Evolutionary conservation across 2,113 vertebrate species (phyloP).

Genomic region (Mola mola): DNA sequence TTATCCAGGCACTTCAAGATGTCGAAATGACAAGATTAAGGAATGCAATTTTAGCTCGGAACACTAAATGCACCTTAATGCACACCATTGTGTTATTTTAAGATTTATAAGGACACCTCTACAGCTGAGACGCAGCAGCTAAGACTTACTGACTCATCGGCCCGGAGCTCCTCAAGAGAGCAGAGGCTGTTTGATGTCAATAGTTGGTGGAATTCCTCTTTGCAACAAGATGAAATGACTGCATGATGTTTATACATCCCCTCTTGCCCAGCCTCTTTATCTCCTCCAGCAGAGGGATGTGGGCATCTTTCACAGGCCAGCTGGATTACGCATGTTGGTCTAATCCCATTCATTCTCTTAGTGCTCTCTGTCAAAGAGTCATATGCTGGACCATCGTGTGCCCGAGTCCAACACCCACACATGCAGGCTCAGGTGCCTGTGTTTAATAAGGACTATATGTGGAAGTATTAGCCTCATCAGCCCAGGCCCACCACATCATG

Average conservation of each 20-base stretch:
- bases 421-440: slow-evolving; percentile 49
- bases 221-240: slow-evolving; percentile 17
- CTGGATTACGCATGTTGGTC: slow-evolving; percentile 69
- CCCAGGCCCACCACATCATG: slow-evolving; percentile 26
- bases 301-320: slow-evolving; percentile 42
- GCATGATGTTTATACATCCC: slow-evolving; percentile 1
- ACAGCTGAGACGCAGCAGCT: too few species aligned
- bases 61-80: too few species aligned
- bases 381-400: slow-evolving; percentile 40
- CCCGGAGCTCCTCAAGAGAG: too few species aligned
- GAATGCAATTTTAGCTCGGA: too few species aligned
- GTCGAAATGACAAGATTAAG: too few species aligned
- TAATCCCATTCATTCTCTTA: slow-evolving; percentile 72
- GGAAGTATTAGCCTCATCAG: slow-evolving; percentile 54
- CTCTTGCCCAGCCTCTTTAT: slow-evolving; percentile 46
- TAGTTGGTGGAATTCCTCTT: not conserved
- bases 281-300: slow-evolving; percentile 65
- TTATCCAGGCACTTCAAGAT: not conserved
- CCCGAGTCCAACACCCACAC: not conserved
- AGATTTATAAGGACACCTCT: too few species aligned
- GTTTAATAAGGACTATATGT: slow-evolving; percentile 59
- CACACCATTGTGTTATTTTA: too few species aligned
- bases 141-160: too few species aligned
- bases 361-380: slow-evolving; percentile 27
- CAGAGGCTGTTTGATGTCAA: not conserved